Evolutionary conservation across 2,888 invertebrate species (phyloP), one percentile per base, ranked within the genome.

Genomic region (Graphium colonna): DNA sequence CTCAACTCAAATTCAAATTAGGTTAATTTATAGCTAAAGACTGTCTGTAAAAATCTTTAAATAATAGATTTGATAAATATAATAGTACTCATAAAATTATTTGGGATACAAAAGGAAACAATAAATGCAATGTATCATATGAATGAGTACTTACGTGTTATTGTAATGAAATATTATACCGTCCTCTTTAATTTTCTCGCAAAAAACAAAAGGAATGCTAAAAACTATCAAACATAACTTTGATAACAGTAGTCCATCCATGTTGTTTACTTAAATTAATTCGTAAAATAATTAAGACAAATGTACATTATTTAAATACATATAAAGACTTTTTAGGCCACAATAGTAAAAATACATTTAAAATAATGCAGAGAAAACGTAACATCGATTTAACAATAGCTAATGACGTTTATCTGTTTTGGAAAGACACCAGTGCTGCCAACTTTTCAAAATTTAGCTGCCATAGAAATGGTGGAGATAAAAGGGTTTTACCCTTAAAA

Each of bases 121-220:
- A n/a, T n/a, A n/a, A n/a, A n/a, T n/a, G n/a, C n/a, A n/a, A n/a
- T n/a, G n/a, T n/a, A n/a, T n/a, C n/a, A n/a, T n/a, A n/a, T 38
- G 15, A 43, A 18, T 47, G 0, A 41, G 26, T 63, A 85, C 87
- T 86, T 62, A 88, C 88, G 87, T 86, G 65, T 86, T 86, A 53
- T 86, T 88, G 58, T 86, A 88, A 59, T 83, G 73, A 60, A 88
- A 88, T 63, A 77, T 73, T 17, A 88, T 87, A 56, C 73, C 78
- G 56, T 69, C 77, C 53, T 64, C 68, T 58, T 58, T 61, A 56
- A 52, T 65, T 58, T 74, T 64, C 60, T 73, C 44, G 33, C 54
- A 54, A 36, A 54, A 45, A 21, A 71, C 52, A 66, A 62, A 68
- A 8, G 74, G 73, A 18, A 70, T 61, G 53, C 12, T n/a, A 3